Evolutionary conservation across 2,113 vertebrate species (phyloP).

Genomic region (Chionodraco myersi): DNA sequence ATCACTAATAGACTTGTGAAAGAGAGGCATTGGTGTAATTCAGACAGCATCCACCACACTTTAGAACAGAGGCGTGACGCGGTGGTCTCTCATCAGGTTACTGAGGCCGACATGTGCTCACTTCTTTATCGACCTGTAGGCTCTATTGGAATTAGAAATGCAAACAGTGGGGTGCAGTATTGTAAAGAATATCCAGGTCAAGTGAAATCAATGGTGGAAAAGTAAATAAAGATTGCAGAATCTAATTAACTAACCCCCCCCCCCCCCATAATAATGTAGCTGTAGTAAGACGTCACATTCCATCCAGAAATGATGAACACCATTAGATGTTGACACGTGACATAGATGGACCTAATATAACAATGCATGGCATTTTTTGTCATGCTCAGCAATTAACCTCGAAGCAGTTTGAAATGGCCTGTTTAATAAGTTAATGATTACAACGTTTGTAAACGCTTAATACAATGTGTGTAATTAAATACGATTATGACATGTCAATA

Average conservation of each 20-base stretch:
- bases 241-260: neutral
- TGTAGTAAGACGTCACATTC: neutral
- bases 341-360: neutral
- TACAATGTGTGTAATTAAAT: neutral
- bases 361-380: neutral
- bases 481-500: neutral
- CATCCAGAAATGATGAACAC: neutral
- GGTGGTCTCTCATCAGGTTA: neutral
- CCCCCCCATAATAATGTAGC: neutral
- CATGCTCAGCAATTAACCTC: neutral
- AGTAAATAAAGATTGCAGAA: neutral
- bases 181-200: conserved; percentile 2
- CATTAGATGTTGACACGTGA: neutral
- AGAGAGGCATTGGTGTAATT: conserved; percentile 36
- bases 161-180: neutral
- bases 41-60: neutral
- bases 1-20: conserved; percentile 39
- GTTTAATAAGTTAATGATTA: neutral
- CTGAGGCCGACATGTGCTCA: neutral
- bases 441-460: neutral
- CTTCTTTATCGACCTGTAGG: neutral
- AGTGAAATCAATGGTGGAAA: conserved; percentile 14
- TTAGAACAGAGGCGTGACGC: neutral
- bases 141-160: neutral
- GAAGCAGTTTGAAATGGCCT: neutral